Conservation (phyloP, 2,113 vertebrate species). For the Euleptes europaea region DNA sequence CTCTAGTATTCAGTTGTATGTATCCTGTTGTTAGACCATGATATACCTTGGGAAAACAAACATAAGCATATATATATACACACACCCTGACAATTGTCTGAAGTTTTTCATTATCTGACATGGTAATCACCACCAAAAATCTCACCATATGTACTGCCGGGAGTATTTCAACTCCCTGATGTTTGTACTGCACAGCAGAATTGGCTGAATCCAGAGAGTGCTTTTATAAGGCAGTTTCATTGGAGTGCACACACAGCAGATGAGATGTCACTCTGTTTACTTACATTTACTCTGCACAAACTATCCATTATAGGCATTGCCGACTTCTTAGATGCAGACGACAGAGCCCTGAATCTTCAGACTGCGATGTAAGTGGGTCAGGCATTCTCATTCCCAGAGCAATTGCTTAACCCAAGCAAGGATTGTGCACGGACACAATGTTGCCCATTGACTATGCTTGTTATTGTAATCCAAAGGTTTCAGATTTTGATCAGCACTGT, state of each 20-base stretch:
- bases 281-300: constrained; percentile 58
- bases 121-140: accelerated
- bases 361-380: constrained; percentile 59
- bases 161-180: not conserved
- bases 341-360: constrained; percentile 36
- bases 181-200: not conserved
- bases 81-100: not conserved
- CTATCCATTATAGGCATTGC: constrained; percentile 55
- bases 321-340: constrained; percentile 54
- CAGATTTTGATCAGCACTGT: constrained; percentile 54
- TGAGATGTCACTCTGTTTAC: constrained; percentile 65
- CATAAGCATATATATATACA: no score
- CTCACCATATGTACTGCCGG: accelerated
- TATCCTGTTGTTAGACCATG: not conserved
- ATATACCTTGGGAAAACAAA: not conserved
- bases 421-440: constrained; percentile 24
- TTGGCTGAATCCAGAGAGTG: not conserved
- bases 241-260: constrained; percentile 38
- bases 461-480: constrained; percentile 57
- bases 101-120: not conserved
- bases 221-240: not conserved
- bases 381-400: constrained; percentile 56
- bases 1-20: not conserved
- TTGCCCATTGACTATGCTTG: constrained; percentile 55
- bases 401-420: constrained; percentile 65